Conservation (phyloP, 2,113 vertebrate species). For the Sinocyclocheilus anshuiensis region DNA sequence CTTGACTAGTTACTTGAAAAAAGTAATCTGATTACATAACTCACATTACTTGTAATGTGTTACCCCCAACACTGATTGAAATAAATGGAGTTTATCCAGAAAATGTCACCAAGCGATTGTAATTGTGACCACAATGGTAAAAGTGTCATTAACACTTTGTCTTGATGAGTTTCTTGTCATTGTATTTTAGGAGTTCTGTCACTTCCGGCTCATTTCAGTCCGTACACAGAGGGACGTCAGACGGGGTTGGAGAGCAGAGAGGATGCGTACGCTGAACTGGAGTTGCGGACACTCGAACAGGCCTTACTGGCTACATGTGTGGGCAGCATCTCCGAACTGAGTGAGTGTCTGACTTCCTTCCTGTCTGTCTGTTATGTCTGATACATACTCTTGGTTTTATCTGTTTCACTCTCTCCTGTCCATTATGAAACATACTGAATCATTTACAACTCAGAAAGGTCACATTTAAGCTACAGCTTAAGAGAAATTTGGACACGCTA, state of each 20-base stretch:
- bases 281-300: slow-evolving; percentile 94
- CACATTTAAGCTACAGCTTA: slow-evolving; percentile 5
- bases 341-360: slow-evolving; percentile 77
- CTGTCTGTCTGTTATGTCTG: background rate
- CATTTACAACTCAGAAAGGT: slow-evolving; percentile 4
- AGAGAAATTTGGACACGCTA: background rate
- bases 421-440: background rate
- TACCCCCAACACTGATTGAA: too few species aligned
- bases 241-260: slow-evolving; percentile 81
- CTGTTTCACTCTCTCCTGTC: background rate
- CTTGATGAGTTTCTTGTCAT: slow-evolving; percentile 50
- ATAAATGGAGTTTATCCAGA: too few species aligned
- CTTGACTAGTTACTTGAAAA: too few species aligned
- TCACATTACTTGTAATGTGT: too few species aligned
- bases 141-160: background rate
- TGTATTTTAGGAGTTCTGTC: slow-evolving; percentile 86
- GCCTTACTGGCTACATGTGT: slow-evolving; percentile 95
- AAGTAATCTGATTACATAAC: too few species aligned
- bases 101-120: background rate
- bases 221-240: slow-evolving; percentile 86
- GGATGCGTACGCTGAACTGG: slow-evolving; percentile 92
- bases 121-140: background rate
- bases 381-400: background rate
- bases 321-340: slow-evolving; percentile 96
- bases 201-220: slow-evolving; percentile 94